Percentiles rank a stretch among this genome's conserved stretches.
phyloP scores from a whole-genome alignment of 2,113 vertebrate genomes.

The Diglossa brunneiventris region DNA sequence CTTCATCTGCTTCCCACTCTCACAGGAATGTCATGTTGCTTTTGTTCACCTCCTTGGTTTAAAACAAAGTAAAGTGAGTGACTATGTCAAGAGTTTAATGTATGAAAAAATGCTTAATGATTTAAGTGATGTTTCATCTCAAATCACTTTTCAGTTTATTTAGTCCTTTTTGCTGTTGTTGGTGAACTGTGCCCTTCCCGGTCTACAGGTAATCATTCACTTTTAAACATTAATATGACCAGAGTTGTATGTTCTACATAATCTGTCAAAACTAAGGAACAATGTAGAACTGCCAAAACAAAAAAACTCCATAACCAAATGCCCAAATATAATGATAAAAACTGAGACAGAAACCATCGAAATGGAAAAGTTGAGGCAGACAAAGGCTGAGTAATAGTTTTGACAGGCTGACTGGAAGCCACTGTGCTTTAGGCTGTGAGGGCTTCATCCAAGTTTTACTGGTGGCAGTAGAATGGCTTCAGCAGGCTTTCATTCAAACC shows the following conservation, averaged over 20 bases:
- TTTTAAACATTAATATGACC: background rate
- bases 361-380: background rate
- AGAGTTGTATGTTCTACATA: background rate
- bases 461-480: conserved; percentile 7
- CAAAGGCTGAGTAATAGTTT: background rate
- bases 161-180: background rate
- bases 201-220: background rate
- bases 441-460: background rate
- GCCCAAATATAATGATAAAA: background rate
- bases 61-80: background rate
- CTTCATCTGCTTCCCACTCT: background rate
- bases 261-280: background rate
- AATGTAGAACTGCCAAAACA: background rate
- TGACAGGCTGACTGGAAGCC: conserved; percentile 1
- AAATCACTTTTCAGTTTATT: background rate
- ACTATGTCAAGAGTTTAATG: background rate
- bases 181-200: background rate
- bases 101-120: background rate
- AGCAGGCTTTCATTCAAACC: conserved; percentile 15
- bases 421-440: background rate
- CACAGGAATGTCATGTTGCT: background rate
- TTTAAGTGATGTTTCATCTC: background rate
- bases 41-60: background rate
- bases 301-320: background rate
- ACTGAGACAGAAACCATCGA: background rate